A percentile compares a stretch with the other conserved stretches of the same genome.
Evolutionary conservation across 1,140 invertebrate genomes (phyloP).

Genomic region (Paraescarpia echinospica): DNA sequence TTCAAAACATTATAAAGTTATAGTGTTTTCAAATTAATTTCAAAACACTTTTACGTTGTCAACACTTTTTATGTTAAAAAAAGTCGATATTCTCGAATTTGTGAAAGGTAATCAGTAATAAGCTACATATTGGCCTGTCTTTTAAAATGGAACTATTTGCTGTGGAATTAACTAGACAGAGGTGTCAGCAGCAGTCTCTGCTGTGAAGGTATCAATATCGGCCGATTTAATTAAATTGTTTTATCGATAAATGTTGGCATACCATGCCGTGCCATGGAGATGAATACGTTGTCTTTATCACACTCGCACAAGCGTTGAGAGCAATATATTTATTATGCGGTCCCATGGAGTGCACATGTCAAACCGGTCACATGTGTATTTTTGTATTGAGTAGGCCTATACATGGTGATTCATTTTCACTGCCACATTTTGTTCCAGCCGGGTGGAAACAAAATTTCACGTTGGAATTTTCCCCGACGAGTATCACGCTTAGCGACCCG

Average conservation of each 20-base stretch:
- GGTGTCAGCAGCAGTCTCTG: too few relatives aligned
- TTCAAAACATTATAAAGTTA: neutral
- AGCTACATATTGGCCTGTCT: too few relatives aligned
- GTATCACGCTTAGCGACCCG: neutral
- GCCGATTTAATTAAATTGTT: neutral
- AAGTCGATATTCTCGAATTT: too few relatives aligned
- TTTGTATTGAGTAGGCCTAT: neutral
- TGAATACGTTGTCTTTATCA: too few relatives aligned
- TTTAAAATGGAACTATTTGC: too few relatives aligned
- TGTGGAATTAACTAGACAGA: too few relatives aligned
- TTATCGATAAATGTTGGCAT: neutral
- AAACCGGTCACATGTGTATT: neutral
- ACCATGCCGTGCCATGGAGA: too few relatives aligned
- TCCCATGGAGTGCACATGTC: neutral
- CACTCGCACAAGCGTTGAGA: too few relatives aligned
- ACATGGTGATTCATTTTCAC: neutral
- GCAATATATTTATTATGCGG: neutral
- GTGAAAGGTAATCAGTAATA: too few relatives aligned
- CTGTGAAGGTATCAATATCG: neutral
- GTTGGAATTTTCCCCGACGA: neutral
- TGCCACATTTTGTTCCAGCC: neutral
- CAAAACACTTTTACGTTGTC: too few relatives aligned
- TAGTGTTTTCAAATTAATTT: too few relatives aligned
- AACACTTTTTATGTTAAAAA: too few relatives aligned
- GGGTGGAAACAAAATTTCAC: neutral